phyloP scores from a whole-genome alignment of 2,113 vertebrate species.

The Strix aluco region DNA sequence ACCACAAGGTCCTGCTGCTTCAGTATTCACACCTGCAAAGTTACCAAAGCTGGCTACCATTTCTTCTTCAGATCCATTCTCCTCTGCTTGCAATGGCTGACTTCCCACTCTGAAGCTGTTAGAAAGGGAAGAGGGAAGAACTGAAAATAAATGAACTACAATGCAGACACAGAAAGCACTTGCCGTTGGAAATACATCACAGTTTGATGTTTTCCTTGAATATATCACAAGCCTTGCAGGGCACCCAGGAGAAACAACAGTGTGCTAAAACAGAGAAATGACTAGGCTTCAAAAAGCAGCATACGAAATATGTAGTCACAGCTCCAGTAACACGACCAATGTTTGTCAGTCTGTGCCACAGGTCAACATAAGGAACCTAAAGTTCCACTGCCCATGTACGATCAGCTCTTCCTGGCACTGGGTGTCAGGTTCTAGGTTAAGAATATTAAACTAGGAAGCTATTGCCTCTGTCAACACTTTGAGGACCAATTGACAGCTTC shows the following conservation, averaged over 20 bases:
- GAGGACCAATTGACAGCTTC: not conserved
- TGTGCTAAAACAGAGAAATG: not conserved
- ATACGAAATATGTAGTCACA: not conserved
- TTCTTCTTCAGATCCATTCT: conserved; percentile 72
- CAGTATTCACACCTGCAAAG: conserved; percentile 55
- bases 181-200: not conserved
- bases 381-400: not conserved
- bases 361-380: not conserved
- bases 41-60: conserved; percentile 53
- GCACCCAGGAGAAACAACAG: not conserved
- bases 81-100: conserved; percentile 54
- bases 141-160: not conserved
- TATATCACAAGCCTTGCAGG: not conserved
- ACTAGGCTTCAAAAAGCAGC: not conserved
- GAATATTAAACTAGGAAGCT: not conserved
- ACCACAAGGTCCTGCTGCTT: conserved; percentile 37
- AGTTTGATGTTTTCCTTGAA: not conserved
- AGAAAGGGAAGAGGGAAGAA: not conserved
- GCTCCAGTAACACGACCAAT: not conserved
- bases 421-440: not conserved
- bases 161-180: not conserved
- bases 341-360: not conserved
- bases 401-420: not conserved
- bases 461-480: not conserved
- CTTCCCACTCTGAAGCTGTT: conserved; percentile 59